Percentiles rank a stretch among this genome's conserved stretches.
Conservation (phyloP, 2,888 invertebrate genomes). For the Hemistola chrysoprasaria region DNA sequence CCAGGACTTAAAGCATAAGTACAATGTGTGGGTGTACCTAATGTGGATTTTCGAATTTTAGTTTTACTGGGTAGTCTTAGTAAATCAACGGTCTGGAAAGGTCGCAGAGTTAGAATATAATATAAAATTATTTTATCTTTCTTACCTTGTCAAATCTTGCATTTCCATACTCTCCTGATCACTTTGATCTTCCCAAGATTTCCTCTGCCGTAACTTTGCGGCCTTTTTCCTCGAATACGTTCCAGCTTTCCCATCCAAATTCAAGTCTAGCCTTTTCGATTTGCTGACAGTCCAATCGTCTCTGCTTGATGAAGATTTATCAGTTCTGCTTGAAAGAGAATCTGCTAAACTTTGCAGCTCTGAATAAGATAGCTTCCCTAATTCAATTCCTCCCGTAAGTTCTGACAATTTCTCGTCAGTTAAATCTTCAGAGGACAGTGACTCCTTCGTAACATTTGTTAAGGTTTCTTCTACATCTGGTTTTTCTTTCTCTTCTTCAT, state of each 20-base stretch:
- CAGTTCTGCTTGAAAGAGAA: constrained; percentile 57
- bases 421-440: constrained; percentile 47
- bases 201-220: constrained; percentile 74
- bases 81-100: no score
- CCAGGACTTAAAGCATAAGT: no score
- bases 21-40: no score
- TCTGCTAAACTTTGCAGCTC: constrained; percentile 74
- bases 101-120: no score
- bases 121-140: background rate
- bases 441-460: constrained; percentile 25
- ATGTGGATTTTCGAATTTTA: no score
- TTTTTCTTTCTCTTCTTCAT: constrained; percentile 53
- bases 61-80: no score
- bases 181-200: constrained; percentile 88
- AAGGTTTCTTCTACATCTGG: constrained; percentile 24
- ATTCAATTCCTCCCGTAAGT: constrained; percentile 67
- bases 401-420: constrained; percentile 68
- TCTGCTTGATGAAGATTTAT: constrained; percentile 73
- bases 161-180: constrained; percentile 87
- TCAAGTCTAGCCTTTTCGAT: constrained; percentile 69
- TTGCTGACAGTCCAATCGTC: constrained; percentile 70
- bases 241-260: constrained; percentile 72
- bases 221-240: constrained; percentile 76
- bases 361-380: constrained; percentile 67
- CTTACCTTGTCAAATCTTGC: constrained; percentile 83